Base-by-base conservation (phyloP, 1,140 invertebrate genomes). In the Halictus rubicundus region DNA sequence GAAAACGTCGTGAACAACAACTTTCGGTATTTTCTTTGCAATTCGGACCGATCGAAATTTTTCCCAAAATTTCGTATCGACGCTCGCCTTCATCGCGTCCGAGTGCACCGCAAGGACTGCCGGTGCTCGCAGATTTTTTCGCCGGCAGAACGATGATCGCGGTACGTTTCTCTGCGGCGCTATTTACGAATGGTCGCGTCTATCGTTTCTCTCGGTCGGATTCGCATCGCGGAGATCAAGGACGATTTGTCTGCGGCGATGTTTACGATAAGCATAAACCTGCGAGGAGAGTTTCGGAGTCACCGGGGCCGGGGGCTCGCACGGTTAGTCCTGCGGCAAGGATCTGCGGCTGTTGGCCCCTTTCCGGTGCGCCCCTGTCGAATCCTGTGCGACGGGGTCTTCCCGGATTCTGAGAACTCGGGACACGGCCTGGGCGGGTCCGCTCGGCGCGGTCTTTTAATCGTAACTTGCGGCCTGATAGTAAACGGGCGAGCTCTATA, bases 381-480 rank as follows among this genome's bases (percentile, higher is more conserved):
- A 52, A 63, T 61, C 65, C 54, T 54, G 12, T 32, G 42, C 14
- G 14, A 9, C n/a, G 42, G 57, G 54, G 64, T 23, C 68, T 82
- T 84, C 64, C 69, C 69, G 73, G 79, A 81, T 88, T 69, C 84
- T 79, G 75, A 78, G 83, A 88, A 88, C 87, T 83, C 83, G 77
- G 68, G 85, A 91, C 89, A 91, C 69, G 88, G 87, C 80, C 84
- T 90, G 90, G 90, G 90, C 90, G 90, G 82, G 27, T 78, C 82
- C 49, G 14, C 65, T 19, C n/a, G n/a, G 42, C 71, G 54, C 82
- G 70, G 68, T 84, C 87, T 91, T 90, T 90, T 91, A 91, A 90
- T 90, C 90, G 89, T 90, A 89, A 90, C 89, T 90, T 83, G 88
- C 85, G 80, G 81, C 80, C 71, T 77, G 75, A 84, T 82, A 82